Evolutionary conservation across 2,113 vertebrate genomes (phyloP).

Genomic region (Oreochromis niloticus): DNA sequence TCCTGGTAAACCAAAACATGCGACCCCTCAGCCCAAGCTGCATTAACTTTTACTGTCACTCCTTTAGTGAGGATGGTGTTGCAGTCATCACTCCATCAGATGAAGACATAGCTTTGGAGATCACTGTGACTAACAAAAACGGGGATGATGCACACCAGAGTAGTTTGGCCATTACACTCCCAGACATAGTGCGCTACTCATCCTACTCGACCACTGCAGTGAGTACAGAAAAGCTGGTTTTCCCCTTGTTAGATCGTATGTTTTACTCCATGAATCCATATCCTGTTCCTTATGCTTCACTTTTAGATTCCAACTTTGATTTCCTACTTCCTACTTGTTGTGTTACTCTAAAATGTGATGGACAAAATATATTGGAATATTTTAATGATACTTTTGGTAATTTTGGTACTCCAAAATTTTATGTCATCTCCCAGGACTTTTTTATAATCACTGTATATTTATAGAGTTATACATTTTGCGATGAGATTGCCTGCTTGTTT

Average conservation of each 20-base stretch:
- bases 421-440: neutral
- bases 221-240: constrained; percentile 36
- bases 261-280: neutral
- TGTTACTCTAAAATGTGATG: neutral
- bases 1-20: neutral
- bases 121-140: constrained; percentile 83
- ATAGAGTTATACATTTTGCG: neutral
- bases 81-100: constrained; percentile 83
- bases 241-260: neutral
- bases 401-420: neutral
- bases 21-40: neutral
- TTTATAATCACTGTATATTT: neutral
- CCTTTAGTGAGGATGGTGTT: constrained; percentile 73
- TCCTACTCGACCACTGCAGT: constrained; percentile 45
- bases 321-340: neutral
- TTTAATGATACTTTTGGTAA: neutral
- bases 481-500: neutral
- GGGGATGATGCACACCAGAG: constrained; percentile 89
- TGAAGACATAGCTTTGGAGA: constrained; percentile 83
- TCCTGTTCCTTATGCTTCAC: neutral
- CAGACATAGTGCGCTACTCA: constrained; percentile 79
- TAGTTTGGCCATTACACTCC: constrained; percentile 73
- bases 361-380: neutral
- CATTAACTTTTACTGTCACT: neutral
- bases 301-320: neutral